Percentiles rank a stretch among this genome's conserved stretches.
Conservation (phyloP, 2,113 vertebrate genomes). For the Pleuronectes platessa region DNA sequence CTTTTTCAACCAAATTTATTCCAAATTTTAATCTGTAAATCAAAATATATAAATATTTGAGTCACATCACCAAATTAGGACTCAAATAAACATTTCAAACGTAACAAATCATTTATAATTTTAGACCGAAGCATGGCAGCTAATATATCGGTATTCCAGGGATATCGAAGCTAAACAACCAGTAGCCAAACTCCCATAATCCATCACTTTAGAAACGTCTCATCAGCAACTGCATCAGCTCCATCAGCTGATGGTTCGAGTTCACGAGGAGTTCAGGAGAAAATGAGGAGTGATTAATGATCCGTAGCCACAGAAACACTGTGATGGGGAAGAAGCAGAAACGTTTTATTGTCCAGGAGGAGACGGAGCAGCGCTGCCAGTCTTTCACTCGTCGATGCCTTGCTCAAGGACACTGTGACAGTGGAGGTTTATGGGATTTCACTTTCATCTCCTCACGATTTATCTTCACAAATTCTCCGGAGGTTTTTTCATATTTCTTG, state of each 20-base stretch:
- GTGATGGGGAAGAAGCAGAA: background rate
- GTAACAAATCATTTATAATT: too few relatives aligned
- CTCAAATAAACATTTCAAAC: too few relatives aligned
- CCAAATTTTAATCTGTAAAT: too few relatives aligned
- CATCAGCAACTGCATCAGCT: background rate
- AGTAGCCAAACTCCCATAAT: background rate
- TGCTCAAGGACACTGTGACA: background rate
- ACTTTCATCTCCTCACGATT: background rate
- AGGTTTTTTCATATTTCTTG: conserved; percentile 37
- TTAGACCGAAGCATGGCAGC: too few relatives aligned
- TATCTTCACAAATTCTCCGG: conserved; percentile 26
- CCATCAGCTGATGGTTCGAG: conserved; percentile 16
- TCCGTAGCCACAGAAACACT: too few relatives aligned
- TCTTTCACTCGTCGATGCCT: background rate
- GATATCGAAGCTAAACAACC: too few relatives aligned
- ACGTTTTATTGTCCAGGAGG: background rate
- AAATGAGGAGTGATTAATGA: conserved; percentile 23
- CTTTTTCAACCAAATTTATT: too few relatives aligned
- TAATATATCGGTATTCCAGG: too few relatives aligned
- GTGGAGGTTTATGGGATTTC: background rate
- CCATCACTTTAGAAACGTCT: conserved; percentile 3
- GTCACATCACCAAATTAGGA: too few relatives aligned
- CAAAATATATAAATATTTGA: too few relatives aligned
- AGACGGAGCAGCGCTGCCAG: background rate
- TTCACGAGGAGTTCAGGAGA: conserved; percentile 15